Percentiles rank a stretch among this genome's conserved stretches.
Evolutionary conservation across 2,113 vertebrate genomes (phyloP).

Genomic region (Gnathonemus echidnorhynchus): DNA sequence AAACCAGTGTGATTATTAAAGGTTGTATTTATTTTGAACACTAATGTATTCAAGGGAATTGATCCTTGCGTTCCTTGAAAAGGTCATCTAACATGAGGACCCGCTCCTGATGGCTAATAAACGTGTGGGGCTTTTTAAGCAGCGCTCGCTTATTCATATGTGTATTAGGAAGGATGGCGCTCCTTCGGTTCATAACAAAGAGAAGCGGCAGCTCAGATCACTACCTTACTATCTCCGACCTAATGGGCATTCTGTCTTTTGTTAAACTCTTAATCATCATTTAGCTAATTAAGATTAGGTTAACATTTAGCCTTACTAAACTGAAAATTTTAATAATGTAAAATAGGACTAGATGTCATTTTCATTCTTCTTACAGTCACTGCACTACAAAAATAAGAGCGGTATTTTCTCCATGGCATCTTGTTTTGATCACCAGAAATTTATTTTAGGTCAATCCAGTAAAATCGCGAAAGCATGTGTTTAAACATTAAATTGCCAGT

Average conservation of each 20-base stretch:
- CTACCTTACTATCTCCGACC: neutral
- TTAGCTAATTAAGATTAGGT: neutral
- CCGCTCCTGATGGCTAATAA: neutral
- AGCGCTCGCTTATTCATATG: neutral
- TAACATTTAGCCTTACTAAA: neutral
- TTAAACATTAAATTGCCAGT: neutral
- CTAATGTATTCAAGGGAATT: neutral
- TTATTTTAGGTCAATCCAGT: neutral
- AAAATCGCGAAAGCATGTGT: neutral
- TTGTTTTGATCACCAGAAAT: neutral
- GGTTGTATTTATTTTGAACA: neutral
- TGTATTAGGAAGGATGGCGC: neutral
- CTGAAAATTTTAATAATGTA: neutral
- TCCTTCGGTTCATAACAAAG: neutral
- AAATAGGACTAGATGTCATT: neutral
- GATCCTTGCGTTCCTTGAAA: neutral
- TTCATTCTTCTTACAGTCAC: neutral
- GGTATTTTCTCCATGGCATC: neutral
- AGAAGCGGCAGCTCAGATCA: neutral
- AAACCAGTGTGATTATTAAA: neutral
- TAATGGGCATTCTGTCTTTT: neutral
- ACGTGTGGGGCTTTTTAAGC: neutral
- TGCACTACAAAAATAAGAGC: neutral
- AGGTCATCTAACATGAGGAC: neutral
- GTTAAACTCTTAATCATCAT: neutral